Conservation (phyloP, 2,888 invertebrate species). For the Synanthedon andrenaeformis region DNA sequence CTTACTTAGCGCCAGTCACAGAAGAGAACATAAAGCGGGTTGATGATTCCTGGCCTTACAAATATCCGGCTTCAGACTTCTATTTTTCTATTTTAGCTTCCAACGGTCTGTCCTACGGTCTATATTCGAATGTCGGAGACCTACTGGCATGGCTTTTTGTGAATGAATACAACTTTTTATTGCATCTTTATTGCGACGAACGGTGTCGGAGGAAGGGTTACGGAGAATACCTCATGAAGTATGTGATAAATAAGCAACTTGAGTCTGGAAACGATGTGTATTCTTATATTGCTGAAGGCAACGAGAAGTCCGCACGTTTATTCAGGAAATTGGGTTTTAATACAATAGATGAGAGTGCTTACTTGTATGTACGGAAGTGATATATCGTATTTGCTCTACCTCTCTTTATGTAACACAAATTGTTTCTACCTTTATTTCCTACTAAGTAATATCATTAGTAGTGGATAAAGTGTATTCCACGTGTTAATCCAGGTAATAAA, state of each 20-base stretch:
- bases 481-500: too few species aligned
- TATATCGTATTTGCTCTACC: neutral
- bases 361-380: neutral
- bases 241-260: conserved; percentile 14
- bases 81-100: conserved; percentile 2
- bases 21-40: conserved; percentile 5
- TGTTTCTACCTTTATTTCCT: neutral
- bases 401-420: neutral
- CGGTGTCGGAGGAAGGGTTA: conserved; percentile 15
- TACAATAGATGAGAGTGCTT: neutral
- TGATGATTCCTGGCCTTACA: conserved; percentile 5
- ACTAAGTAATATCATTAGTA: too few species aligned
- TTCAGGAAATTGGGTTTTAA: conserved; percentile 17
- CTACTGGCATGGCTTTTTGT: conserved; percentile 20
- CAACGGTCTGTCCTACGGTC: conserved; percentile 4
- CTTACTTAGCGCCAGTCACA: conserved; percentile 9
- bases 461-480: too few species aligned
- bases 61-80: conserved; percentile 1
- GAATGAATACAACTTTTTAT: conserved; percentile 17
- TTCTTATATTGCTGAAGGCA: conserved; percentile 13
- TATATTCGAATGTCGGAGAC: conserved; percentile 13
- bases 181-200: conserved; percentile 17
- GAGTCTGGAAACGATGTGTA: conserved; percentile 15
- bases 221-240: conserved; percentile 15
- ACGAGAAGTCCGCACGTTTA: conserved; percentile 12